Evolutionary conservation across 2,888 invertebrate species (phyloP), one percentile per base, ranked within the genome.

Genomic region (Acanthosepion esculentum): DNA sequence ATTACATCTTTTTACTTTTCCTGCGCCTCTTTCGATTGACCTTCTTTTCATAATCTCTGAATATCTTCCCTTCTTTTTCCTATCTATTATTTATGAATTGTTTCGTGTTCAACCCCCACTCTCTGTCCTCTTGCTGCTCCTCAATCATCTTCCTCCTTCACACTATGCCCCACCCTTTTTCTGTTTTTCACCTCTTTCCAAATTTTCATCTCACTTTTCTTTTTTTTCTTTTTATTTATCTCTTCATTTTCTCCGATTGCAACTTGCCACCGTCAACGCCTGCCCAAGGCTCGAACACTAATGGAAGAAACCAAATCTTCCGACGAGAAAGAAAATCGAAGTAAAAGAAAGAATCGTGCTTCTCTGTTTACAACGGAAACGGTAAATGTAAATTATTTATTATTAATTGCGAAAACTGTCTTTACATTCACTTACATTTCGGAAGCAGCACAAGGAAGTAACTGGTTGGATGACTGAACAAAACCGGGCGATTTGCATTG

Each of bases 251-350:
- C n/a, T 1, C 4, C 3, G 23, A 15, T 10, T 78, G 8, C 29
- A 78, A 78, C 64, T 78, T 10, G 64, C 8, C n/a, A 33, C n/a
- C n/a, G 0, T n/a, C 15, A 15, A 12, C 12, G 15, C n/a, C 18
- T 10, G 59, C 59, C 59, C 20, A 50, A 6, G 59, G 10, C 64
- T 78, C n/a, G 0, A n/a, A n/a, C 29, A n/a, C n/a, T 2, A 6
- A 18, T n/a, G 12, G n/a, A 78, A 78, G 20, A 78, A n/a, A n/a
- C 8, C 29, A 78, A 78, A n/a, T 78, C 78, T 78, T 78, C 78
- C 78, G n/a, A 78, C 78, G 78, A 78, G 78, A 78, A 78, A 78
- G n/a, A 78, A 78, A 78, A 78, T 78, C 78, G 78, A 78, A 78
- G 78, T 15, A n/a, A 78, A 78, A 78, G n/a, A 78, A 78, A 78